Percentiles rank a stretch among this genome's conserved stretches.
Evolutionary conservation across 1,140 invertebrate genomes (phyloP).

Genomic region (Zophobas atratus): DNA sequence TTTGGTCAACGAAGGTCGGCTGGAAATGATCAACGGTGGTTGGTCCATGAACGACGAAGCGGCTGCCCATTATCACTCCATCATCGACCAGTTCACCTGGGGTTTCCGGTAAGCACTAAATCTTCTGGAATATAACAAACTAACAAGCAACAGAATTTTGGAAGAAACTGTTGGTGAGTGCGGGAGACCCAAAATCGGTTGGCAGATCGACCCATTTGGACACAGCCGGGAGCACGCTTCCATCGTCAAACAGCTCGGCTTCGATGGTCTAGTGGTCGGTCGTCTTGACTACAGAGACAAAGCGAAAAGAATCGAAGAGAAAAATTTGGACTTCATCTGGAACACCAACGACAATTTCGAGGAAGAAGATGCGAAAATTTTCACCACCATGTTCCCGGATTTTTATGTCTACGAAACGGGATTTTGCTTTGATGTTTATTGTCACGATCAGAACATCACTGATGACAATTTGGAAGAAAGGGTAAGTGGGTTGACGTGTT

Average conservation of each 20-base stretch:
- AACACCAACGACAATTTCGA: conserved; percentile 45
- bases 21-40: conserved; percentile 83
- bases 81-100: conserved; percentile 87
- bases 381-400: conserved; percentile 82
- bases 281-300: conserved; percentile 85
- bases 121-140: neutral
- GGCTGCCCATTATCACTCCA: conserved; percentile 82
- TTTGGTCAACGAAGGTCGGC: conserved; percentile 73
- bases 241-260: conserved; percentile 78
- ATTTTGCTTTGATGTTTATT: conserved; percentile 92
- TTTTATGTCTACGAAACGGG: conserved; percentile 86
- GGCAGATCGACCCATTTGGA: conserved; percentile 85
- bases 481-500: conserved; percentile 66
- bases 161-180: conserved; percentile 76
- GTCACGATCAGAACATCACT: conserved; percentile 85
- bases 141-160: conserved; percentile 1
- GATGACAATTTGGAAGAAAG: conserved; percentile 78
- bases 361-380: conserved; percentile 60
- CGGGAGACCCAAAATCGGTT: conserved; percentile 77
- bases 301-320: conserved; percentile 72
- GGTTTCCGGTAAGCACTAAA: conserved; percentile 69
- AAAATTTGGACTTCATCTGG: conserved; percentile 86
- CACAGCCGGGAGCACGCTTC: conserved; percentile 80
- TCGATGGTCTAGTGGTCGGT: conserved; percentile 82
- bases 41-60: conserved; percentile 90